Conservation (phyloP, 2,888 invertebrate species). For the Molanna angustata region DNA sequence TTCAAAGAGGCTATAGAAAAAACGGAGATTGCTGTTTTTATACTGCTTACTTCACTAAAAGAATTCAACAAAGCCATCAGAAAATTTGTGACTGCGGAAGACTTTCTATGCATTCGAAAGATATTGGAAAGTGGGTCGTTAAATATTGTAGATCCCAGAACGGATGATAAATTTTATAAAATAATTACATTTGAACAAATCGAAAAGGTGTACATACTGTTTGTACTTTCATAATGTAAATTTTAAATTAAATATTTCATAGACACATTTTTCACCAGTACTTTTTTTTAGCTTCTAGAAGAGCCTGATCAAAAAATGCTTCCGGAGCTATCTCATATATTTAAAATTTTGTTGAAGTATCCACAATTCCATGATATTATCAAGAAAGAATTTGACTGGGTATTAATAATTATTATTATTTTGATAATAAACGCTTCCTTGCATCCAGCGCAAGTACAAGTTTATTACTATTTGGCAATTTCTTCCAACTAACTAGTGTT, state of each 20-base stretch:
- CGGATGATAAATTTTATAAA: no score
- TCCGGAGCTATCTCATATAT: constrained; percentile 22
- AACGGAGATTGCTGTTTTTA: constrained; percentile 45
- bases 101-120: constrained; percentile 32
- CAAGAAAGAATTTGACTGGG: background rate
- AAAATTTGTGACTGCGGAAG: constrained; percentile 2
- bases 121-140: constrained; percentile 35
- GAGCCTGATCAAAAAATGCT: constrained; percentile 18
- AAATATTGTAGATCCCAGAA: no score
- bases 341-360: constrained; percentile 14
- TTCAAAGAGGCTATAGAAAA: constrained; percentile 51
- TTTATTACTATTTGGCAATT: no score
- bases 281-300: constrained; percentile 1
- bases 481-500: no score
- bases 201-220: no score
- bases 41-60: constrained; percentile 33
- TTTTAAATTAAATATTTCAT: no score
- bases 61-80: constrained; percentile 11
- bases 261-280: no score
- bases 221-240: no score
- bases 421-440: no score
- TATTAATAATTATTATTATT: constrained; percentile 9
- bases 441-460: no score
- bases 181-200: no score
- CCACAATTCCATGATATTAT: constrained; percentile 8